Conservation (phyloP, 2,113 vertebrate species). For the Mixornis gularis region DNA sequence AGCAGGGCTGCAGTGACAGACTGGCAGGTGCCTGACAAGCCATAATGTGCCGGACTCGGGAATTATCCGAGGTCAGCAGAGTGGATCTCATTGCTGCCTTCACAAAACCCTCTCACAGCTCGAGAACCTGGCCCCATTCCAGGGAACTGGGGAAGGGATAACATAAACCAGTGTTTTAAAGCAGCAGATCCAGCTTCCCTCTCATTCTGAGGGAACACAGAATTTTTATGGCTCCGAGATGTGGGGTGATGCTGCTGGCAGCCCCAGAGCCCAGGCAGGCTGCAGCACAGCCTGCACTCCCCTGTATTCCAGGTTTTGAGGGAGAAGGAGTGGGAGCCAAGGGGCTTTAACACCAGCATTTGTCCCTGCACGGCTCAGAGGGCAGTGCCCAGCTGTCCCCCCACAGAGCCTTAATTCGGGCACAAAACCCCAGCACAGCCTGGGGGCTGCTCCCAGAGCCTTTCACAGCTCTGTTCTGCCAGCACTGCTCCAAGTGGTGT, state of each 20-base stretch:
- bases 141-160: background rate
- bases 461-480: background rate
- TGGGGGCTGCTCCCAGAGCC: no score
- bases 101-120: background rate
- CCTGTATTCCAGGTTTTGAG: background rate
- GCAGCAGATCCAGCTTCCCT: background rate
- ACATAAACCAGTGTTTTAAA: background rate
- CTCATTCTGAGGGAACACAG: accelerated
- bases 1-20: background rate
- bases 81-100: background rate
- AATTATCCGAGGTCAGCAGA: background rate
- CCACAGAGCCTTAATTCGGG: accelerated
- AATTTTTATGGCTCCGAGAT: background rate
- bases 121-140: background rate
- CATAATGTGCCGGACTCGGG: accelerated
- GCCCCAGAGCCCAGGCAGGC: background rate
- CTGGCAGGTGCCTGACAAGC: background rate
- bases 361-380: background rate
- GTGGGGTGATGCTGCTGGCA: background rate
- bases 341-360: background rate
- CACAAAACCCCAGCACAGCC: background rate
- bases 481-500: accelerated
- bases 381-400: background rate
- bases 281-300: background rate
- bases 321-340: background rate